Evolutionary conservation across 2,113 vertebrate species (phyloP), one percentile per base, ranked within the genome.

Genomic region (Dipodomys merriami): DNA sequence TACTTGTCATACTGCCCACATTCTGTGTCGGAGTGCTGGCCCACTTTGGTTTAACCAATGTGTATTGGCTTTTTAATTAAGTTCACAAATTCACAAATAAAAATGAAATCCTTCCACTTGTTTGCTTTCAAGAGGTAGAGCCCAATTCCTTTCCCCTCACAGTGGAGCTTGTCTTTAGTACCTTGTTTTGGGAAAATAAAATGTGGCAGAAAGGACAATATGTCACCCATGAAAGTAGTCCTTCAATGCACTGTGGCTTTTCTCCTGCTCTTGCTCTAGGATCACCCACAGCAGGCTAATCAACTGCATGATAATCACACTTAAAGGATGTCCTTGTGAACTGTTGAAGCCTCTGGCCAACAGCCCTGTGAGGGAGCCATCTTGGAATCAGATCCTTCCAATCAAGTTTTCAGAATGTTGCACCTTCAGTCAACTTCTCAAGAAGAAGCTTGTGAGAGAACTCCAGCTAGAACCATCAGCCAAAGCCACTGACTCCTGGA

Each of bases 371-470:
- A 57, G 44, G 11, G 29, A 0, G 0, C n/a, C 82, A 86, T 64
- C 62, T 53, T 87, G 83, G 73, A 92, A 88, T 33, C 57, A 46
- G 64, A 84, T 16, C 60, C 27, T 91, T 84, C 68, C 57, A 33
- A 60, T 65, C 27, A 76, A 13, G 65, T n/a, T 68, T 76, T 83
- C 68, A 74, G 62, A 53, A 88, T 86, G 71, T 35, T 29, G 5
- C 5, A 22, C 1, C 7, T 20, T 49, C 20, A 19, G 49, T 29
- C 71, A 79, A 33, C 53, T 81, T 77, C 65, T 39, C 35, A 25
- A 72, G 19, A 81, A 73, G 7, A 25, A 69, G 60, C 33, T 88
- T 73, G 16, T 33, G n/a, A 93, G 29, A 74, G 13, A 76, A 8
- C 3, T 22, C 68, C 88, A 46, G n/a, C 33, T 5, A 78, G 78